phyloP scores from a whole-genome alignment of 1,140 invertebrate species.

The Apis mellifera region DNA sequence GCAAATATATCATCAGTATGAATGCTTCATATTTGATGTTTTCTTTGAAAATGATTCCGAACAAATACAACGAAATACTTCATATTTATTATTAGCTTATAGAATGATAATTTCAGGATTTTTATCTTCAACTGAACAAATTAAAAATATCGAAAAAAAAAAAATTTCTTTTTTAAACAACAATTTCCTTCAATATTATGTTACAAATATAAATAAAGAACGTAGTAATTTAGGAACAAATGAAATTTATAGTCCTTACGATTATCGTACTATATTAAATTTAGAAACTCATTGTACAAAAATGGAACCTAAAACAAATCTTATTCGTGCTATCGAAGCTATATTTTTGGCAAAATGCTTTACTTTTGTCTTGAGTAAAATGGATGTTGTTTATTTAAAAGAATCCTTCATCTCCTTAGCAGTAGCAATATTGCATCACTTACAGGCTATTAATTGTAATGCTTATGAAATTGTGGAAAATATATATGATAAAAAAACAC shows the following conservation, averaged over 20 bases:
- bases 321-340: conserved; percentile 80
- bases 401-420: conserved; percentile 73
- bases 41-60: conserved; percentile 74
- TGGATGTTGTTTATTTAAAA: conserved; percentile 48
- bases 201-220: not conserved
- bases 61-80: conserved; percentile 58
- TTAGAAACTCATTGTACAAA: conserved; percentile 81
- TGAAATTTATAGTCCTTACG: conserved; percentile 66
- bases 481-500: conserved; percentile 67
- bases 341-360: conserved; percentile 83
- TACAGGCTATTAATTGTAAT: conserved; percentile 85
- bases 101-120: conserved; percentile 79
- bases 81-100: conserved; percentile 80
- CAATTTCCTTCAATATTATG: conserved; percentile 79
- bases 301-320: conserved; percentile 79
- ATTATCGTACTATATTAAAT: conserved; percentile 72
- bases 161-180: conserved; percentile 56
- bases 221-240: conserved; percentile 16
- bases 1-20: conserved; percentile 81
- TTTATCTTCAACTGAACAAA: conserved; percentile 34
- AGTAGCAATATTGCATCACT: conserved; percentile 80
- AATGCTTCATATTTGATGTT: conserved; percentile 81
- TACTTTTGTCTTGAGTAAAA: conserved; percentile 73
- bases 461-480: conserved; percentile 85
- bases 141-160: conserved; percentile 31